Evolutionary conservation across 2,888 invertebrate genomes (phyloP), one percentile per base, ranked within the genome.

Genomic region (Morpho helenor): DNA sequence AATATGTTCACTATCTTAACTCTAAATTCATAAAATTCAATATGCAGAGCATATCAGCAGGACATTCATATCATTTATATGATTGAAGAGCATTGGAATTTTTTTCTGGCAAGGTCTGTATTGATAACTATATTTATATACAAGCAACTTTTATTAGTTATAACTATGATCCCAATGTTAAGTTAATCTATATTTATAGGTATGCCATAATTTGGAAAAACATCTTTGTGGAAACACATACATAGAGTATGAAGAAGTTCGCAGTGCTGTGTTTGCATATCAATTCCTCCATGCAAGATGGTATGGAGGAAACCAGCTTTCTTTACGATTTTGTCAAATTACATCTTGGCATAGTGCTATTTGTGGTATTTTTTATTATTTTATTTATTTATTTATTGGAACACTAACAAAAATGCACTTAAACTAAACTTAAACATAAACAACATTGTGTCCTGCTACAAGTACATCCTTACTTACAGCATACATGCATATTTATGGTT

Each of bases 171-270:
- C 31, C 31, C 31, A 31, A 31, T 31, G 2, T 31, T 5, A 31
- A 31, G 31, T 31, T 2, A 2, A 31, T 3, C 31, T 31, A 45
- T 10, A 46, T 53, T 67, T 61, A 22, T 60, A 91, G 91, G 90
- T 92, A 5, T 97, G 97, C 76, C 94, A 95, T 71, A 99, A 98
- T 80, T 93, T 93, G 56, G 96, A 97, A 77, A 91, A 94, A 50
- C 98, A 98, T 85, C 91, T 98, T 9, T 91, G 97, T 47, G 98
- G 98, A 0, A 98, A 98, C 82, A 95, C 97, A 41, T 98, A 97
- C 75, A 92, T 98, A 39, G 96, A 98, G 75, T 98, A 94, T 84
- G 80, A 73, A 8, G 75, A 82, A 66, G 73, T 83, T 43, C 91
- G 93, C 41, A 93, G 94, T 63, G 95, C 97, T 2, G 91, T 96